These are phyloP conservation scores for Chaetops frenatus DNA, from an alignment of 2,113 vertebrate species.

Conservation along the genomic window DNA sequence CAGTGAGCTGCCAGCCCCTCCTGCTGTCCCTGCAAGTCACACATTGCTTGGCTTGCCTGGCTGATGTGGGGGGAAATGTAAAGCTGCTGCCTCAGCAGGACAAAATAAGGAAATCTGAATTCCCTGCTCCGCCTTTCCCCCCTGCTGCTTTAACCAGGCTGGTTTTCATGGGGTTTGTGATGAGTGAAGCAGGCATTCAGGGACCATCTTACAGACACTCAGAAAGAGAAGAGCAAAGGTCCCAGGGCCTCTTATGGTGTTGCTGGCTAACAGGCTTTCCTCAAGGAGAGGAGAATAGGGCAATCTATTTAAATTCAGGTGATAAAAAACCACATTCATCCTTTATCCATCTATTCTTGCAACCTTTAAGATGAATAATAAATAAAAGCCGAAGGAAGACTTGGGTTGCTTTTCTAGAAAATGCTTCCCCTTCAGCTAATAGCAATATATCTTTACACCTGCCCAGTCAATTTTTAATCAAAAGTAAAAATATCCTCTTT, in stretches of 20 bases:
- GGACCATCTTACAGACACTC: background rate
- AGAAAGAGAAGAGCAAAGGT: background rate
- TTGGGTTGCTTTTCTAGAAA: background rate
- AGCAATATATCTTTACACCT: background rate
- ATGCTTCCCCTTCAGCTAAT: background rate
- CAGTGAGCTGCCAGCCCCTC: background rate
- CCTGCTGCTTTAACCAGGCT: background rate
- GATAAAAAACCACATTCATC: background rate
- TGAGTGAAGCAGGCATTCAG: background rate
- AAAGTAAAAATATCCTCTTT: background rate
- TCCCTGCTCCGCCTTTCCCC: background rate
- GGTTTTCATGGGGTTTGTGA: background rate
- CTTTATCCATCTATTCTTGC: background rate
- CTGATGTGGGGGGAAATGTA: background rate
- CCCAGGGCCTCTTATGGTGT: background rate
- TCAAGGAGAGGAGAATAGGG: background rate
- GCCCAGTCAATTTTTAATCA: slow-evolving; percentile 16
- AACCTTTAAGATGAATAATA: background rate
- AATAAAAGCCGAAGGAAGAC: background rate
- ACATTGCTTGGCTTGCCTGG: accelerated
- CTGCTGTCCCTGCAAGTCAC: background rate
- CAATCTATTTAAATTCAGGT: background rate
- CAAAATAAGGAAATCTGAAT: background rate
- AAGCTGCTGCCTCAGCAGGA: background rate
- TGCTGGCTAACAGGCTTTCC: background rate